Conservation (phyloP, 2,113 vertebrate species). For the Otocyon megalotis region DNA sequence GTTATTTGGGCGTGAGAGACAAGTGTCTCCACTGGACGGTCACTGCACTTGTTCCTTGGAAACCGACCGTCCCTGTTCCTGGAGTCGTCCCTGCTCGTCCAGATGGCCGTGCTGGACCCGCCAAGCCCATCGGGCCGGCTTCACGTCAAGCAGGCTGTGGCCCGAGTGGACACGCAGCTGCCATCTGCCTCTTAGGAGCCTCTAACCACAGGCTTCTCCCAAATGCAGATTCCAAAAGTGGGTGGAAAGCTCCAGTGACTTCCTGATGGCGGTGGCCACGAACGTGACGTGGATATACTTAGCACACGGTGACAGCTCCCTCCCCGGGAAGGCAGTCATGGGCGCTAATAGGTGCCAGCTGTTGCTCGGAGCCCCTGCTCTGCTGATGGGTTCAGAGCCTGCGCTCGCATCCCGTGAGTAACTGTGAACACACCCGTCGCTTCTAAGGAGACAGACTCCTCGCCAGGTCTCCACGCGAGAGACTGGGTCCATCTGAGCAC, state of each 20-base stretch:
- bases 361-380: not conserved
- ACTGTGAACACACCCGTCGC: no score
- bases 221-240: conserved; percentile 24
- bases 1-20: conserved; percentile 55
- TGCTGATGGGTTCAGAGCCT: not conserved
- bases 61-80: conserved; percentile 36
- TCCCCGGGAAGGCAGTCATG: conserved; percentile 11
- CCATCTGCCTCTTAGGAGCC: conserved; percentile 37
- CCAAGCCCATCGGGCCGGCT: not conserved
- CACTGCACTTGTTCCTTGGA: conserved; percentile 18
- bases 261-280: conserved; percentile 57
- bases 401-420: fast-evolving
- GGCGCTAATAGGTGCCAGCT: conserved; percentile 45
- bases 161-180: not conserved
- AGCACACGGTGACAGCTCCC: conserved; percentile 73
- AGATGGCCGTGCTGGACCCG: conserved; percentile 29
- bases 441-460: fast-evolving
- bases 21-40: conserved; percentile 33
- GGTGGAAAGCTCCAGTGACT: conserved; percentile 35
- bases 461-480: not conserved
- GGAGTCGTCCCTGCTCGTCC: conserved; percentile 24
- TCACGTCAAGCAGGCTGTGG: not conserved
- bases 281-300: conserved; percentile 69
- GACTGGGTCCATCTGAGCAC: fast-evolving
- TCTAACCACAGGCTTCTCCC: conserved; percentile 68